Percentiles rank a stretch among this genome's conserved stretches.
Evolutionary conservation across 2,888 invertebrate genomes (phyloP).

Genomic region (Pimpla rufipes): DNA sequence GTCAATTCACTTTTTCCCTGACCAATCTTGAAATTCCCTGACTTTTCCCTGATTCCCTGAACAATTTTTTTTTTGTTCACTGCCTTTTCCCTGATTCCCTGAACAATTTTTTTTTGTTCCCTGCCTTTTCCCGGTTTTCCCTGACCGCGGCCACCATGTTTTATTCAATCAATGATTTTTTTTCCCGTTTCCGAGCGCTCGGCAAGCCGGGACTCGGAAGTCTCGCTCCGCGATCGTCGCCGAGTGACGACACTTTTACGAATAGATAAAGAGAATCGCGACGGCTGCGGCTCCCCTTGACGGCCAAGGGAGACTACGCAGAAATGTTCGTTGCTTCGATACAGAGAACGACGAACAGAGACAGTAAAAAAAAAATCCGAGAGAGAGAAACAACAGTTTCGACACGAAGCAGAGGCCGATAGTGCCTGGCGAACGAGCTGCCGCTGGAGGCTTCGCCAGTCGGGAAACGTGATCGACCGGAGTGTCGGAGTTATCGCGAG

Average conservation of each 20-base stretch:
- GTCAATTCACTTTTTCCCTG: too few species aligned
- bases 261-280: conserved; percentile 45
- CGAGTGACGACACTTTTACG: conserved; percentile 46
- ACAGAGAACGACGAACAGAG: not conserved
- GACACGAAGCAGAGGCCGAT: conserved; percentile 21
- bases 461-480: conserved; percentile 39
- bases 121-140: too few species aligned
- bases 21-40: too few species aligned
- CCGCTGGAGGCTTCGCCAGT: not conserved
- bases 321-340: conserved; percentile 1
- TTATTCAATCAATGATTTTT: too few species aligned
- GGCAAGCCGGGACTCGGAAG: too few species aligned
- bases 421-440: not conserved
- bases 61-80: too few species aligned
- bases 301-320: not conserved
- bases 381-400: not conserved
- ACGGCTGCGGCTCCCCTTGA: not conserved
- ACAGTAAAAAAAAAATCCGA: not conserved
- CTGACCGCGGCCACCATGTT: too few species aligned
- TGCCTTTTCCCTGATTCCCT: too few species aligned
- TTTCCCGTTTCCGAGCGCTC: too few species aligned
- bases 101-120: too few species aligned
- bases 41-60: too few species aligned
- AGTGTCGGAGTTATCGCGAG: conserved; percentile 43
- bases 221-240: conserved; percentile 9